These are phyloP conservation scores for Enhydra lutris DNA, from an alignment of 2,113 vertebrate genomes.

Conservation along the genomic window DNA sequence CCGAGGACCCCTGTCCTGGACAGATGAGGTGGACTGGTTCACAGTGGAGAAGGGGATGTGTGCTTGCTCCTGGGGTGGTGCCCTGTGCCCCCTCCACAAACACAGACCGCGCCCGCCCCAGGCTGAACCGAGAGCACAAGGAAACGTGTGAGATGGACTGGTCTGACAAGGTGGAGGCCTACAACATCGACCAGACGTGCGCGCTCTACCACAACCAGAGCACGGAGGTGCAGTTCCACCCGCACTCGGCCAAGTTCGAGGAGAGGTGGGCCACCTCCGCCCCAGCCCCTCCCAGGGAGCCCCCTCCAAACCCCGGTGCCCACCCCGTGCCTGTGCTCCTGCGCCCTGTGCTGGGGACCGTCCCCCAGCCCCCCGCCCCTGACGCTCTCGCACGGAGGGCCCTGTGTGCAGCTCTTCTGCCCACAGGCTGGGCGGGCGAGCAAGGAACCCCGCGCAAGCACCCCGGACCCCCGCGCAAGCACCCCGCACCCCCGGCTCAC, in stretches of 20 bases:
- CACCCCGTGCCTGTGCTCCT: background rate
- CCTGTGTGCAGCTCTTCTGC: background rate
- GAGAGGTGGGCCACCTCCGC: slow-evolving; percentile 81
- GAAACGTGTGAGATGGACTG: slow-evolving; percentile 89
- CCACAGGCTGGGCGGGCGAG: background rate
- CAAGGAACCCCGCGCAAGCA: background rate
- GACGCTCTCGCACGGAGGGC: background rate
- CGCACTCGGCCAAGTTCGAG: slow-evolving; percentile 83
- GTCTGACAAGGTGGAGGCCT: slow-evolving; percentile 92
- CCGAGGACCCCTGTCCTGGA: background rate
- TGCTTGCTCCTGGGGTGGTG: background rate
- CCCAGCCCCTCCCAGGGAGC: background rate
- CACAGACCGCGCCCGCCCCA: slow-evolving; percentile 43
- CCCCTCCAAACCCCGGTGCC: no score
- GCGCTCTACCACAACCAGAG: slow-evolving; percentile 84
- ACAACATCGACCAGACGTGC: slow-evolving; percentile 85
- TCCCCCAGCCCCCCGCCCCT: background rate
- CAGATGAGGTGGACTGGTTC: background rate
- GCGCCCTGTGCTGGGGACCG: background rate
- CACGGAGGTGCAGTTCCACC: slow-evolving; percentile 84
- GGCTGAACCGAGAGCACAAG: slow-evolving; percentile 88
- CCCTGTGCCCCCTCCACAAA: background rate
- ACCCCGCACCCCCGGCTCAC: no score
- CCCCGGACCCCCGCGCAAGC: background rate
- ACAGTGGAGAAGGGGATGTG: background rate